Evolutionary conservation across 2,113 vertebrate species (phyloP).

Genomic region (Cacatua alba): DNA sequence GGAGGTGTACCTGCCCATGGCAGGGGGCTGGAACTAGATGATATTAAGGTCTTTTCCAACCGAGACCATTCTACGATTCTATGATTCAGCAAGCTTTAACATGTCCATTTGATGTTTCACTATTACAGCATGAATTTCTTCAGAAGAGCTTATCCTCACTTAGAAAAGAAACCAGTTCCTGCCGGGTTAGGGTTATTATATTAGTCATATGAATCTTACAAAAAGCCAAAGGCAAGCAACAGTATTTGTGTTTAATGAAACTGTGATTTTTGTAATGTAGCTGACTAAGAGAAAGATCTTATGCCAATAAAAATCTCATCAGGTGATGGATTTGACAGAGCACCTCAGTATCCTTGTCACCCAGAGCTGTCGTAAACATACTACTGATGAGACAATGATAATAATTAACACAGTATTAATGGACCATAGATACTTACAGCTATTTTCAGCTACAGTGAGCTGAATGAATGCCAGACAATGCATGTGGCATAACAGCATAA

Average conservation of each 20-base stretch:
- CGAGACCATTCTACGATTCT: neutral
- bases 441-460: constrained; percentile 78
- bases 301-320: constrained; percentile 77
- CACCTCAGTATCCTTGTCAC: constrained; percentile 75
- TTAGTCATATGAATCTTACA: constrained; percentile 28
- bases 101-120: constrained; percentile 9
- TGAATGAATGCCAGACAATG: constrained; percentile 73
- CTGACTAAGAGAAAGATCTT: constrained; percentile 69
- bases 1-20: neutral
- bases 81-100: neutral
- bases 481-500: constrained; percentile 62
- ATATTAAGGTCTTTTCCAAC: neutral
- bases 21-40: neutral
- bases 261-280: constrained; percentile 55
- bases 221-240: constrained; percentile 47
- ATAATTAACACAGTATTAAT: constrained; percentile 80
- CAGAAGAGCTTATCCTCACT: neutral
- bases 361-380: constrained; percentile 78
- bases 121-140: neutral
- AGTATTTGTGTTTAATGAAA: constrained; percentile 71
- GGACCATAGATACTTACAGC: constrained; percentile 67
- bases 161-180: constrained; percentile 38
- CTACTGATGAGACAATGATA: constrained; percentile 82
- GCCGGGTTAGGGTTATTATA: constrained; percentile 6
- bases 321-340: constrained; percentile 77